Evolutionary conservation across 2,888 invertebrate genomes (phyloP), one percentile per base, ranked within the genome.

Genomic region (Allacma fusca): DNA sequence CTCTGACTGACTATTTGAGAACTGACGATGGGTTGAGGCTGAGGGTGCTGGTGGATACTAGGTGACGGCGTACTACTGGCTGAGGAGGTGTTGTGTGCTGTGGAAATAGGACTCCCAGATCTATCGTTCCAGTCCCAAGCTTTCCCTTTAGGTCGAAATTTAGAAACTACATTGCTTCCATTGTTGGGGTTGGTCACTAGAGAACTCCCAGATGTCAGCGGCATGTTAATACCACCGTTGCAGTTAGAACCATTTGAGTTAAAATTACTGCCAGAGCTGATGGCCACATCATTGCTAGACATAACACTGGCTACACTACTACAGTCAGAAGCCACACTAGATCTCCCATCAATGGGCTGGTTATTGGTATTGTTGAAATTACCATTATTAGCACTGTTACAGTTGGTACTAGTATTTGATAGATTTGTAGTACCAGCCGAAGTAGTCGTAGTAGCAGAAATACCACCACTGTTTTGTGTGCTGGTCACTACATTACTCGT

Each of bases 321-420:
- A 57, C 82, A 82, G 72, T 82, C 83, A 5, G 84, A 83, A 16
- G 82, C 81, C 12, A 83, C 84, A 76, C 82, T 82, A n/a, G 82
- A 78, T 77, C 83, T 71, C 19, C 84, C 83, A 73, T 83, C 82
- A 50, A 74, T 28, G 2, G 70, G 77, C 5, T 76, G 70, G 16
- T 28, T 44, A 62, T 64, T 62, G 19, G 5, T 23, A 23, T 21
- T 40, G 40, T 13, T 40, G 7, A 13, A 13, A 13, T 40, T 21
- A 7, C 26, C 19, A 26, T 57, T 64, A 9, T 13, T 44, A 19
- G 57, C 67, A 73, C 5, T 44, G 50, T 23, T 65, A 28, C 64
- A 24, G 7, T n/a, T n/a, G n/a, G 19, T 69, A 26, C 9, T 29
- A 23, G 12, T 26, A n/a, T 21, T 21, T 40, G 75, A 9, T 29